phyloP scores from a whole-genome alignment of 1,140 invertebrate genomes.

The Drosophila busckii region DNA sequence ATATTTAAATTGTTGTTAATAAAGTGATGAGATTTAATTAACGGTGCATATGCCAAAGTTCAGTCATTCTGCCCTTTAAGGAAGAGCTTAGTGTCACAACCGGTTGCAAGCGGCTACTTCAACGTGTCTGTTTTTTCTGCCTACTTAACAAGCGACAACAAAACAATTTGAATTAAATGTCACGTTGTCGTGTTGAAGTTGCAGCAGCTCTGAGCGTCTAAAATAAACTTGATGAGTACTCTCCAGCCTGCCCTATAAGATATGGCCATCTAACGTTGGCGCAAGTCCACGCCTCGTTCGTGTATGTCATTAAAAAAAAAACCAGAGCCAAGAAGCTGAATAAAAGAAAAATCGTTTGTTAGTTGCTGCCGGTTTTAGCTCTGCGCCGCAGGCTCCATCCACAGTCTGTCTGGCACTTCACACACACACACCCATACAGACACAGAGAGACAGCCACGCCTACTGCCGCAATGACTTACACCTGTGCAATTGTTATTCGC shows the following conservation, averaged over 20 bases:
- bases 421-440: slow-evolving; percentile 2
- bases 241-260: slow-evolving; percentile 36
- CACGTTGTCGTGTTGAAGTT: slow-evolving; percentile 60
- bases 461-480: not conserved
- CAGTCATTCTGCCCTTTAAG: slow-evolving; percentile 1
- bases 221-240: slow-evolving; percentile 41
- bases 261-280: slow-evolving; percentile 9
- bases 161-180: slow-evolving; percentile 66
- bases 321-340: slow-evolving; percentile 1
- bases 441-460: slow-evolving; percentile 6
- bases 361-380: slow-evolving; percentile 22
- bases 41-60: not conserved
- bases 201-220: slow-evolving; percentile 37
- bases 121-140: slow-evolving; percentile 15
- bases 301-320: slow-evolving; percentile 55
- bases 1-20: not conserved
- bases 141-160: slow-evolving; percentile 9
- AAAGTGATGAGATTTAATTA: not conserved
- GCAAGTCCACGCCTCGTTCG: slow-evolving; percentile 40
- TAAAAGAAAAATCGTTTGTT: slow-evolving; percentile 25
- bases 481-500: slow-evolving; percentile 11
- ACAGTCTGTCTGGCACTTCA: slow-evolving; percentile 21
- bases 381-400: slow-evolving; percentile 3
- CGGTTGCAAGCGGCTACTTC: too few species aligned
- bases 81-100: too few species aligned